Evolutionary conservation across 2,797 vertebrate genomes (phyloP), one percentile per base, ranked within the genome.

Genomic region (Platyrinchus mystaceus): DNA sequence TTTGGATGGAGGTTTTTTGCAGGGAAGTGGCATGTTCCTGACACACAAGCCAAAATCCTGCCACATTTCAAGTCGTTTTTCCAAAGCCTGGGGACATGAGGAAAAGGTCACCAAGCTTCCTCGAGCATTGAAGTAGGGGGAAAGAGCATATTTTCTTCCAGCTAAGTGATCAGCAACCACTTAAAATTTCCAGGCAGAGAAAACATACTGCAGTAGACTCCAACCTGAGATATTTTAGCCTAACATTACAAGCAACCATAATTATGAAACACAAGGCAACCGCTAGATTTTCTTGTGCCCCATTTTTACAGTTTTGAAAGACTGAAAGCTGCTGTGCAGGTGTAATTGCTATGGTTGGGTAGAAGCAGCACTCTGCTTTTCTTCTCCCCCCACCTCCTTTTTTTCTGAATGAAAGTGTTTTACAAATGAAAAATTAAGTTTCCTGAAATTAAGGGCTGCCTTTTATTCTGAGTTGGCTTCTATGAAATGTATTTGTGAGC

Each of bases 321-420:
- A 63, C 83, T 32, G 68, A 76, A 94, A 80, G 39, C 68, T 62
- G 30, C 70, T 39, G n/a, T 58, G 60, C 78, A 64, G 77, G 84
- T 93, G 39, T 59, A 34, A 90, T 83, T 96, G 75, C 79, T 44
- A 63, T 21, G n/a, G n/a, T 22, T 84, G 62, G 67, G 82, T 81
- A 89, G 58, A 74, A 75, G 28, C 15, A 62, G 20, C 28, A 14
- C n/a, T 62, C 46, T 1, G 11, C 32, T 93, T 83, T 67, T 19
- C 58, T 53, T n/a, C 66, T 28, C 36, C 27, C 14, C 10, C 19
- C n/a, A 6, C 36, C 43, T 67, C 19, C 21, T 30, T 56, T 95
- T 93, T 93, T 91, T 90, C 77, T 85, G 81, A 95, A 94, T 93
- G 94, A 88, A 96, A 95, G 90, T 82, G 88, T 83, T 94, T 96